Conservation (phyloP, 2,888 invertebrate genomes). For the Drosophila antonietae region DNA sequence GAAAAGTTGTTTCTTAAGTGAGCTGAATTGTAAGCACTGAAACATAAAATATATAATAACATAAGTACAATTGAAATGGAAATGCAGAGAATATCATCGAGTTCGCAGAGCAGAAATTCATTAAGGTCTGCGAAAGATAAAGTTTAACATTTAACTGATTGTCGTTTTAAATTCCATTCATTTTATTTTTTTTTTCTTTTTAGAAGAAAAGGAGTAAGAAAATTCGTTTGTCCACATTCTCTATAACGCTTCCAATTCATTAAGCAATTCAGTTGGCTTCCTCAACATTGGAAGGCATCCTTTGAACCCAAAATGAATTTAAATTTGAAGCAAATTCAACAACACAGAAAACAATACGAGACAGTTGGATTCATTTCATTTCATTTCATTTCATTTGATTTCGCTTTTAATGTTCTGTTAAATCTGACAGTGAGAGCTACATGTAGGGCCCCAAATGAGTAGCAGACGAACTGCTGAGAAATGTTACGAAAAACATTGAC, state of each 20-base stretch:
- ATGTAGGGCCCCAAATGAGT: constrained; percentile 22
- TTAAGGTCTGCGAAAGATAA: background rate
- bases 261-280: constrained; percentile 56
- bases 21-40: background rate
- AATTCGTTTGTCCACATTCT: constrained; percentile 46
- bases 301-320: constrained; percentile 61
- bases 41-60: background rate
- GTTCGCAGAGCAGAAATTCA: constrained; percentile 13
- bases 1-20: background rate
- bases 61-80: background rate
- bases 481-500: constrained; percentile 47
- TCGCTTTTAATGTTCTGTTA: constrained; percentile 45
- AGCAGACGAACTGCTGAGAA: constrained; percentile 22
- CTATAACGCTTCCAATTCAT: constrained; percentile 65
- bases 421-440: constrained; percentile 28
- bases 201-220: constrained; percentile 16
- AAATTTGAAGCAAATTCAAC: constrained; percentile 51
- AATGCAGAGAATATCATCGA: constrained; percentile 4
- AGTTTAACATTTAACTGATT: constrained; percentile 28
- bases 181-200: background rate
- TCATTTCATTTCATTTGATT: constrained; percentile 35
- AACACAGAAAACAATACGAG: constrained; percentile 51
- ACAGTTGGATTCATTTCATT: constrained; percentile 47
- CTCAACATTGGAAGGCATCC: constrained; percentile 33
- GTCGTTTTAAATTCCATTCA: constrained; percentile 38